Conservation (phyloP, 2,113 vertebrate genomes). For the Spea multiplicata region DNA sequence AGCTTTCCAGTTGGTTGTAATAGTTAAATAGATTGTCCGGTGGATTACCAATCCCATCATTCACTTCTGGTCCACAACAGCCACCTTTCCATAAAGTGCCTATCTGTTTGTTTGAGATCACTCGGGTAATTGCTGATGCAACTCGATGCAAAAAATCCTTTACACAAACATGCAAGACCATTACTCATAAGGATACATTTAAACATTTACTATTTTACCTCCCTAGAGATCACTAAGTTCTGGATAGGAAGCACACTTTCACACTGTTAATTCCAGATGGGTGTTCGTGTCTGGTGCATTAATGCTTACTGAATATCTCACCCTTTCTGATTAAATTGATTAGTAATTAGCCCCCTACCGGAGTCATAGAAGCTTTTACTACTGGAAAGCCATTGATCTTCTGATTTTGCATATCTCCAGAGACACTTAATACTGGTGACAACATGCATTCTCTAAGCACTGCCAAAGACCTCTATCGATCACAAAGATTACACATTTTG, state of each 20-base stretch:
- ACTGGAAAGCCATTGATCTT: conserved; percentile 21
- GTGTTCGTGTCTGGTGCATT: conserved; percentile 8
- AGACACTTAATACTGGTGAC: conserved; percentile 34
- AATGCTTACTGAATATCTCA: not conserved
- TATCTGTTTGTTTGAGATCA: too few species aligned
- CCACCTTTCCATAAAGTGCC: too few species aligned
- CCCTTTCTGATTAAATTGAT: conserved; percentile 33
- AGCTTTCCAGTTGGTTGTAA: too few species aligned
- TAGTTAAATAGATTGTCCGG: too few species aligned
- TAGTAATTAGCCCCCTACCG: conserved; percentile 40
- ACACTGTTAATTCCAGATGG: conserved; percentile 25
- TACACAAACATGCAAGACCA: not conserved
- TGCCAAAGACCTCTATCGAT: conserved; percentile 37
- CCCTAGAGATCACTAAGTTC: not conserved
- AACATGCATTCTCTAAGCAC: conserved; percentile 27
- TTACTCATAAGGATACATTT: not conserved
- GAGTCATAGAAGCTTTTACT: conserved; percentile 39
- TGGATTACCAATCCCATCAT: too few species aligned
- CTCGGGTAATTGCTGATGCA: too few species aligned
- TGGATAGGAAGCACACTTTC: conserved; percentile 30
- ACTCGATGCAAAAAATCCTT: too few species aligned
- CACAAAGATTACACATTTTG: not conserved
- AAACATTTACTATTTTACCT: not conserved
- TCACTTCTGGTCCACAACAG: too few species aligned
- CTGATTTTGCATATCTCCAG: conserved; percentile 27